Conservation (phyloP, 2,888 invertebrate genomes). For the Chrysodeixis includens region DNA sequence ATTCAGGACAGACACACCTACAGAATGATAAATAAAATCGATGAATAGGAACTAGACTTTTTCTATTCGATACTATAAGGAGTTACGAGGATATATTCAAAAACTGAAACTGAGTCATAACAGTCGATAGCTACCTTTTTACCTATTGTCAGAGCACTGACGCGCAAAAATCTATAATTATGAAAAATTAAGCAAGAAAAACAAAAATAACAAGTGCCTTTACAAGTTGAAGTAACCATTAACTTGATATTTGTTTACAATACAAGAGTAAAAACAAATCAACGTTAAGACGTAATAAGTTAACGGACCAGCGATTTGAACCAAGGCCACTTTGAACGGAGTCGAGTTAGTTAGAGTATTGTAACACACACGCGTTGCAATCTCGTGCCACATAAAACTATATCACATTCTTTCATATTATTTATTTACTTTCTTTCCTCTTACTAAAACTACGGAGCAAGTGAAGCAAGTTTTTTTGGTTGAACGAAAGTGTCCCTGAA, state of each 20-base stretch:
- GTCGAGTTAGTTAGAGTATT: background rate
- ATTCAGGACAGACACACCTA: background rate
- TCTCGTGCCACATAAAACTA: conserved; percentile 1
- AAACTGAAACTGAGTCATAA: background rate
- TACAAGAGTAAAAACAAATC: conserved; percentile 25
- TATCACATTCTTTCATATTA: background rate
- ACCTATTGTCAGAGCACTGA: background rate
- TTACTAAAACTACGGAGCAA: background rate
- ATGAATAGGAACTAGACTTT: background rate
- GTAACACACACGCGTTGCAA: background rate
- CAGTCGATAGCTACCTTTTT: background rate
- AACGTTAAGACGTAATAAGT: conserved; percentile 28
- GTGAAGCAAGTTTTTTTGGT: background rate
- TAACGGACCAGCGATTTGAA: conserved; percentile 13
- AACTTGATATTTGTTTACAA: conserved; percentile 29
- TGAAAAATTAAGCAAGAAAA: background rate
- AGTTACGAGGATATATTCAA: background rate
- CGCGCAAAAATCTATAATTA: background rate
- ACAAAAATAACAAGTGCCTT: background rate
- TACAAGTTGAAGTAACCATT: background rate
- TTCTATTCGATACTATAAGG: background rate
- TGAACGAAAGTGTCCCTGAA: background rate
- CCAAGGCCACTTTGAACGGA: background rate
- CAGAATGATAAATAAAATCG: background rate
- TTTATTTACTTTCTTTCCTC: background rate